Evolutionary conservation across 1,140 invertebrate genomes (phyloP).

Genomic region (Venturia canescens): DNA sequence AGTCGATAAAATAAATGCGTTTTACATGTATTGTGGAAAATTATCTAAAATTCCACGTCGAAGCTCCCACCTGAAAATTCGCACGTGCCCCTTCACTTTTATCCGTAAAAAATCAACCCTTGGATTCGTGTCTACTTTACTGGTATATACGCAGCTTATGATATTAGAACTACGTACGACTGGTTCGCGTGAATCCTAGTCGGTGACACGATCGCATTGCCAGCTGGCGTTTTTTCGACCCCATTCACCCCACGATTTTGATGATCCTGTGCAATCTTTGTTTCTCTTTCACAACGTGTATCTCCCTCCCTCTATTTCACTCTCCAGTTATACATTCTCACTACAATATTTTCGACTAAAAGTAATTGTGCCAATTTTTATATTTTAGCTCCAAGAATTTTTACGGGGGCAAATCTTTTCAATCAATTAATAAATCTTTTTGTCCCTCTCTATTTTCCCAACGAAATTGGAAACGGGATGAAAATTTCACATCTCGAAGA

Average conservation of each 20-base stretch:
- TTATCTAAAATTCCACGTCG: too few species aligned
- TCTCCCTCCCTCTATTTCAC: conserved; percentile 1
- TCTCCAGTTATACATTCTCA: not conserved
- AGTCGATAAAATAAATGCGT: not conserved
- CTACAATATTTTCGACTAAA: too few species aligned
- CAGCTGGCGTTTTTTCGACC: conserved; percentile 38
- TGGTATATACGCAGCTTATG: conserved; percentile 3
- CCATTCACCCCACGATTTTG: conserved; percentile 19
- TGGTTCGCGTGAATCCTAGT: conserved; percentile 19
- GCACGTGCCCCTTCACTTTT: not conserved
- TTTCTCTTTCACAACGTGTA: not conserved
- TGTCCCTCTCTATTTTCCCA: too few species aligned
- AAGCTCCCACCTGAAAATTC: not conserved
- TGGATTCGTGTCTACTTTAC: not conserved
- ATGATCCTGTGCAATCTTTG: conserved; percentile 21
- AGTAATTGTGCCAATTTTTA: too few species aligned
- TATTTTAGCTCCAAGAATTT: too few species aligned
- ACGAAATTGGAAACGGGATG: too few species aligned
- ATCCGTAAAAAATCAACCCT: not conserved
- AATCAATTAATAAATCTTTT: too few species aligned
- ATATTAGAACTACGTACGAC: not conserved
- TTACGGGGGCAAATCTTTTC: too few species aligned
- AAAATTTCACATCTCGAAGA: too few species aligned
- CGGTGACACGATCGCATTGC: conserved; percentile 32
- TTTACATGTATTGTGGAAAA: too few species aligned